Evolutionary conservation across 2,113 vertebrate genomes (phyloP).

Genomic region (Clinocottus analis): DNA sequence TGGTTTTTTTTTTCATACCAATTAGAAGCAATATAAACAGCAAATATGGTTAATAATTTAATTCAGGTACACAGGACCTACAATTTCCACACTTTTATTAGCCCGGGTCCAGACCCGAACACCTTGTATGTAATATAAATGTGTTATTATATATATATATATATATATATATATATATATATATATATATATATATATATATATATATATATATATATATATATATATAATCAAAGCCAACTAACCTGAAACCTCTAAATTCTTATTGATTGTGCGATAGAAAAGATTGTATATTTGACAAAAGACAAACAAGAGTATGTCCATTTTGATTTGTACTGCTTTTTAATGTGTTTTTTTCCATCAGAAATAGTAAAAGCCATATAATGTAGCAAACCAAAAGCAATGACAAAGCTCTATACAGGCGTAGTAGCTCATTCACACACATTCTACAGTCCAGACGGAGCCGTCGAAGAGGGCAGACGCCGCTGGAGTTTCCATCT

Average conservation of each 20-base stretch:
- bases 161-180: no score
- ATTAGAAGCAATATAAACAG: no score
- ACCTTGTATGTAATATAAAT: no score
- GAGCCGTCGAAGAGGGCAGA: conserved; percentile 54
- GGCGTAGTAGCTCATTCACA: conserved; percentile 86
- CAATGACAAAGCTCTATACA: conserved; percentile 88
- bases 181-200: no score
- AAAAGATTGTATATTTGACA: background rate
- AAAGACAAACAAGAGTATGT: conserved; percentile 37
- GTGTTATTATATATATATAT: no score
- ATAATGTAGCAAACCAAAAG: conserved; percentile 89
- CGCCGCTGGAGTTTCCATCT: conserved; percentile 53
- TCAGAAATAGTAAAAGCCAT: conserved; percentile 93
- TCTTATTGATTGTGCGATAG: background rate
- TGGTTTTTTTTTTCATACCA: no score
- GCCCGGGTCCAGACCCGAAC: no score
- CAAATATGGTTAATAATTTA: no score
- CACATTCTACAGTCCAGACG: conserved; percentile 76
- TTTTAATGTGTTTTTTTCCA: conserved; percentile 81
- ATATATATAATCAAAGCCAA: no score
- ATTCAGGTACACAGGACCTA: no score
- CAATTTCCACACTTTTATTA: no score
- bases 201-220: no score
- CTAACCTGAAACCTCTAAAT: background rate
- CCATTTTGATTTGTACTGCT: conserved; percentile 85